Evolutionary conservation across 2,113 vertebrate genomes (phyloP).

Genomic region (Ailuropoda melanoleuca): DNA sequence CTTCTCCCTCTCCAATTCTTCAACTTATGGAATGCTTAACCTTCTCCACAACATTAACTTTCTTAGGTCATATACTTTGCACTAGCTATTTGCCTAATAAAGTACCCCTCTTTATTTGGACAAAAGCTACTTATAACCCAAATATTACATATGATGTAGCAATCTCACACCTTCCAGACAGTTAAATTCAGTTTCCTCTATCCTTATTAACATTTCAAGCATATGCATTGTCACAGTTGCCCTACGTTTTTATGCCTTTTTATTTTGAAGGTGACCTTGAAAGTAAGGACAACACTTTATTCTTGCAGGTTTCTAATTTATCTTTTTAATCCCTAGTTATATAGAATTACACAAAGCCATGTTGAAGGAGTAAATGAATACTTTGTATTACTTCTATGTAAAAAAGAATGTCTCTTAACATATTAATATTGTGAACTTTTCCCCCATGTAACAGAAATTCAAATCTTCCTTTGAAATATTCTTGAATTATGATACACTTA

Average conservation of each 20-base stretch:
- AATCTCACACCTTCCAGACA: neutral
- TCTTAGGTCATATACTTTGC: neutral
- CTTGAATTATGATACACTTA: conserved; percentile 73
- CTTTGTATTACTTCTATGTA: neutral
- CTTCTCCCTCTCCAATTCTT: neutral
- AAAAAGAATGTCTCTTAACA: conserved; percentile 21
- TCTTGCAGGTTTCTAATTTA: neutral
- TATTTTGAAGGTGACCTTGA: conserved; percentile 38
- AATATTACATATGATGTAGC: neutral
- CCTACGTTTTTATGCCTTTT: conserved; percentile 10
- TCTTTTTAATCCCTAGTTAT: neutral
- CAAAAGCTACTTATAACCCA: neutral
- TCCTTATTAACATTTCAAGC: neutral
- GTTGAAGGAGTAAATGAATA: neutral
- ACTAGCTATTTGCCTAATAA: neutral
- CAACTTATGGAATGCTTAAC: neutral
- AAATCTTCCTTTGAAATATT: conserved; percentile 73
- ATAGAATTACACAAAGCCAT: neutral
- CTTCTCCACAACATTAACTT: neutral
- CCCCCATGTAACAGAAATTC: conserved; percentile 87
- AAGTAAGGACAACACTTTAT: neutral
- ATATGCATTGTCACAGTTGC: neutral
- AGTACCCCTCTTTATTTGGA: neutral
- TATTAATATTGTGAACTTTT: conserved; percentile 54
- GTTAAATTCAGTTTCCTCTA: neutral